Base-by-base conservation (phyloP, 2,797 vertebrate genomes). In the Artibeus jamaicensis region DNA sequence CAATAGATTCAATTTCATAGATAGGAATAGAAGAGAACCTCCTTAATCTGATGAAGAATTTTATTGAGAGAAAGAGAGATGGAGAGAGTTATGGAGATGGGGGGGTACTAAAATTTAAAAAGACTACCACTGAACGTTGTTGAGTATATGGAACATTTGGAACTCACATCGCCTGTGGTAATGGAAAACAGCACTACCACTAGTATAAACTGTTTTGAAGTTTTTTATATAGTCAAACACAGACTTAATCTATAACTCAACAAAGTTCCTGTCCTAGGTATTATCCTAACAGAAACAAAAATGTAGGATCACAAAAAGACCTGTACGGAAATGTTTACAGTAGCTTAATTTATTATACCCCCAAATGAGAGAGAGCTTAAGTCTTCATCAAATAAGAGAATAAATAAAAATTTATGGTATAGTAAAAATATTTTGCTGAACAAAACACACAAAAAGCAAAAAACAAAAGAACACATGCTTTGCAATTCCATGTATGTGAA, bases 161-260 rank as follows among this genome's bases (percentile, higher is more conserved):
- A 81, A 48, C n/a, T 94, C 86, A 82, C 71, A 89, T 73, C 78
- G 24, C 83, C 74, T 32, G n/a, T 89, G 82, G 89, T 79, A 94
- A 97, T 93, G 62, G 67, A 78, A 96, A 95, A 93, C 84, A 95
- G 79, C 37, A 86, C 81, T 50, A 79, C 74, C 62, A 46, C 62
- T 96, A 57, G 44, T 86, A 96, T 96, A 95, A 94, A 89, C 24
- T 89, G 57, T 87, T 95, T 79, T 94, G 91, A 84, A 93, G 78
- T 88, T 73, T 93, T 83, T 91, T 92, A 76, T 79, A 94, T 94
- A 94, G 77, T 92, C 93, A 88, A 78, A 67, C 77, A 92, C 39
- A 91, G 90, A 94, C 87, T 85, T 53, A 83, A 73, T 91, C 53
- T 48, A 44, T 83, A 92, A 93, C 24, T 81, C 53, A 91, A 86